Conservation (phyloP, 2,888 invertebrate genomes). For the Deilephila elpenor region DNA sequence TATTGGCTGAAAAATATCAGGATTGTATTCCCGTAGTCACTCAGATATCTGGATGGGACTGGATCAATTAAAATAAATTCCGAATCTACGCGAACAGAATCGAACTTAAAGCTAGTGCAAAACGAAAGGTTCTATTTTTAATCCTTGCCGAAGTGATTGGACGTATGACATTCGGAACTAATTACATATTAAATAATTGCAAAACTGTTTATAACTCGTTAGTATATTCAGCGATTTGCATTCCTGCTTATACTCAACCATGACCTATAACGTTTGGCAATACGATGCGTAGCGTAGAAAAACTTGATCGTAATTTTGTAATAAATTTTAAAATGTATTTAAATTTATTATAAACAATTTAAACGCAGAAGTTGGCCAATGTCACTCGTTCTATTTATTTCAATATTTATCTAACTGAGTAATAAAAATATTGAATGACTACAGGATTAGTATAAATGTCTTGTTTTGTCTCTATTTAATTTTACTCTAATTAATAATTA, state of each 20-base stretch:
- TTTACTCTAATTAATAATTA: too few species aligned
- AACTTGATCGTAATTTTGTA: neutral
- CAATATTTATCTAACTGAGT: too few species aligned
- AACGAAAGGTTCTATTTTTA: too few species aligned
- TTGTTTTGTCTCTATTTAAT: too few species aligned
- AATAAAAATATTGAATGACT: too few species aligned
- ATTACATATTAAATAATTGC: constrained; percentile 6
- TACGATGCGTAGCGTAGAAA: constrained; percentile 1
- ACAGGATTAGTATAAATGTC: too few species aligned
- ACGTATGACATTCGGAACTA: neutral
- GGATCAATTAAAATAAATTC: too few species aligned
- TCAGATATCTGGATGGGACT: too few species aligned
- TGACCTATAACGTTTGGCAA: neutral
- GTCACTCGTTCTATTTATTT: neutral
- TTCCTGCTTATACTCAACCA: neutral
- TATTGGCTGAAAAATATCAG: too few species aligned
- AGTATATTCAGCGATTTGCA: neutral
- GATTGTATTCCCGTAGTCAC: too few species aligned
- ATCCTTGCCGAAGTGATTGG: neutral
- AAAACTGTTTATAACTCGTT: neutral
- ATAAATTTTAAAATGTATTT: neutral
- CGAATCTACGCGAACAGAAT: too few species aligned
- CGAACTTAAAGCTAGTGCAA: too few species aligned
- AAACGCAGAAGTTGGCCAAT: neutral
- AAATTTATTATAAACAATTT: constrained; percentile 6